Conservation (phyloP, 2,113 vertebrate genomes). For the Thomomys bottae region DNA sequence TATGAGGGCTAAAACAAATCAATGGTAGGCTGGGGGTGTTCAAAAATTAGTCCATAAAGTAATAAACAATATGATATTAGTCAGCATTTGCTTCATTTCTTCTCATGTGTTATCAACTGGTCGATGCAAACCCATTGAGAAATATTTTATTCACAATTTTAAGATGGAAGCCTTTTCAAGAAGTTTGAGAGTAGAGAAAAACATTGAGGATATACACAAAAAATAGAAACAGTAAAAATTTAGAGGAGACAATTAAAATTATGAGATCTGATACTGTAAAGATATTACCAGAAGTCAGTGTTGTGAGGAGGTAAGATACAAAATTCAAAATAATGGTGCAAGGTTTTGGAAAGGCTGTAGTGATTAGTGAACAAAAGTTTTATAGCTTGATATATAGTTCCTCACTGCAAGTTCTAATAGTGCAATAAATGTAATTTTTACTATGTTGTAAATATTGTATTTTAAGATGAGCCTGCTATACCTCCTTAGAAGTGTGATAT, state of each 20-base stretch:
- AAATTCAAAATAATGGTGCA: neutral
- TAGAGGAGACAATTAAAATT: neutral
- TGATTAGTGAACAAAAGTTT: neutral
- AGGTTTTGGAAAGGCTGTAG: neutral
- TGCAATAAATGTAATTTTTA: neutral
- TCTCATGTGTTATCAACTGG: neutral
- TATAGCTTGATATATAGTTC: neutral
- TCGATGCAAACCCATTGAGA: neutral
- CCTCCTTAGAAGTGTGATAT: neutral
- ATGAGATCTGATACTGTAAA: neutral
- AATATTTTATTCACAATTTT: neutral
- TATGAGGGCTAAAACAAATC: neutral
- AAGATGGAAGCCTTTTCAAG: neutral
- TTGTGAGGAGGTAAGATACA: neutral
- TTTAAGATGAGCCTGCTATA: neutral
- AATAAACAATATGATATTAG: neutral
- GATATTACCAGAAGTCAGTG: neutral
- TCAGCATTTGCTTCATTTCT: neutral
- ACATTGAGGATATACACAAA: neutral
- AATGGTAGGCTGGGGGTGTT: neutral
- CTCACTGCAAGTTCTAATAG: neutral
- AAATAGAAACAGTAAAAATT: neutral
- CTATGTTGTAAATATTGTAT: neutral
- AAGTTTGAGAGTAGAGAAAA: neutral
- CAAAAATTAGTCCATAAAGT: neutral